Percentiles rank a stretch among this genome's conserved stretches.
Evolutionary conservation across 2,113 vertebrate species (phyloP).

Genomic region (Gobius niger): DNA sequence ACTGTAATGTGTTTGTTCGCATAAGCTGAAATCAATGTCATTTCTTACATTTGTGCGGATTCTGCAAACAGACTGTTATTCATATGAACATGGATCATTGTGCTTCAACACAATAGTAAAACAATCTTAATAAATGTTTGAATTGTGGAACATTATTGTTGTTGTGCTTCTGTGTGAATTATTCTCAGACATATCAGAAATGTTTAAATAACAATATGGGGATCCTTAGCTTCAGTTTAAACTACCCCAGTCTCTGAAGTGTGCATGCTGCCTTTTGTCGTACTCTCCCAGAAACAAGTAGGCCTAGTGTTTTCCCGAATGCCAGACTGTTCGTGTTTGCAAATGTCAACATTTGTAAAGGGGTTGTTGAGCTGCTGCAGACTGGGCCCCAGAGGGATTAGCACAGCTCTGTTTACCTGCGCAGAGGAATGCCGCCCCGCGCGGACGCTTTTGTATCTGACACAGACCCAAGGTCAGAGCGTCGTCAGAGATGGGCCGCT

Average conservation of each 20-base stretch:
- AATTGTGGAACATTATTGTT: conserved; percentile 34
- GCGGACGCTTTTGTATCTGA: conserved; percentile 73
- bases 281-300: conserved; percentile 46
- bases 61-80: conserved; percentile 19
- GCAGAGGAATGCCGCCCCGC: conserved; percentile 76
- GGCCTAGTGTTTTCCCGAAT: conserved; percentile 59
- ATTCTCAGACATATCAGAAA: not conserved
- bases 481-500: conserved; percentile 63
- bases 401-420: conserved; percentile 77
- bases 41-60: conserved; percentile 28
- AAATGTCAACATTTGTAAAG: conserved; percentile 77
- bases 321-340: conserved; percentile 73
- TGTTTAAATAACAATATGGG: too few species aligned
- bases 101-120: not conserved
- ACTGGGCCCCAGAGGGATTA: conserved; percentile 76
- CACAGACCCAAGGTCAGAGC: conserved; percentile 75
- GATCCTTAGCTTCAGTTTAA: not conserved
- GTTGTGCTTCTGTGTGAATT: not conserved
- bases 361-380: conserved; percentile 64
- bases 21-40: conserved; percentile 25
- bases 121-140: conserved; percentile 10
- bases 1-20: conserved; percentile 35
- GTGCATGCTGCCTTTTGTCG: conserved; percentile 33
- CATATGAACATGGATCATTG: conserved; percentile 18
- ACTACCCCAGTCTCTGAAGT: not conserved